Evolutionary conservation across 2,113 vertebrate genomes (phyloP).

Genomic region (Chlorocebus sabaeus): DNA sequence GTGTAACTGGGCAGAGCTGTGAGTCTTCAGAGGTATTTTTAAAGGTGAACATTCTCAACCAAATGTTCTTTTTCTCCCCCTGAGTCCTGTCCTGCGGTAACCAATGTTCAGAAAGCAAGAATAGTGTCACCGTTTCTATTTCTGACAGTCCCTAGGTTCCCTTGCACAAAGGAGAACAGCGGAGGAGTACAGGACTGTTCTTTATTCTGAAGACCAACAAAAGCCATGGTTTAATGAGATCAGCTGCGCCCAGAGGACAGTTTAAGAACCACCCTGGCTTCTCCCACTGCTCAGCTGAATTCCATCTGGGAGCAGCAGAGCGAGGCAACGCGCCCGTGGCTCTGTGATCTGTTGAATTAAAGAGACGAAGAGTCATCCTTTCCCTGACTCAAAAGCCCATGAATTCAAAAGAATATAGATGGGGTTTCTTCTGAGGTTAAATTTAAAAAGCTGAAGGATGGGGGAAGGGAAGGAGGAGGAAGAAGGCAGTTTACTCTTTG

Average conservation of each 20-base stretch:
- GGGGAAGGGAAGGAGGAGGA: neutral
- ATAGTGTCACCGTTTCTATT: neutral
- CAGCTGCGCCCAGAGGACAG: neutral
- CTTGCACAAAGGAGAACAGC: neutral
- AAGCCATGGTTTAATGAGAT: neutral
- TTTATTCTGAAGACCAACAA: neutral
- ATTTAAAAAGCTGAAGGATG: neutral
- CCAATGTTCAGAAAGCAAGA: neutral
- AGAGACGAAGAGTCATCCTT: neutral
- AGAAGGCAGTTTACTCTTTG: neutral
- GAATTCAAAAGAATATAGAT: neutral
- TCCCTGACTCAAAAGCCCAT: neutral
- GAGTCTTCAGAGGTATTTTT: conserved; percentile 19
- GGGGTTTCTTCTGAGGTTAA: neutral
- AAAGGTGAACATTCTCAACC: neutral
- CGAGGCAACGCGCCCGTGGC: rapidly evolving
- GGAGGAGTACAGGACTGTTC: neutral
- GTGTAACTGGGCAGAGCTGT: conserved; percentile 62
- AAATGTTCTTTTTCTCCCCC: neutral
- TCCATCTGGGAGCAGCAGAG: neutral
- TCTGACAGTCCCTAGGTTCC: neutral
- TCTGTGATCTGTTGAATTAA: conserved; percentile 22
- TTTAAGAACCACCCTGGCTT: neutral
- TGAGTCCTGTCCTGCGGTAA: neutral
- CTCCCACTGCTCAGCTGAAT: neutral